Conservation (phyloP, 1,140 invertebrate genomes). For the Mya arenaria region DNA sequence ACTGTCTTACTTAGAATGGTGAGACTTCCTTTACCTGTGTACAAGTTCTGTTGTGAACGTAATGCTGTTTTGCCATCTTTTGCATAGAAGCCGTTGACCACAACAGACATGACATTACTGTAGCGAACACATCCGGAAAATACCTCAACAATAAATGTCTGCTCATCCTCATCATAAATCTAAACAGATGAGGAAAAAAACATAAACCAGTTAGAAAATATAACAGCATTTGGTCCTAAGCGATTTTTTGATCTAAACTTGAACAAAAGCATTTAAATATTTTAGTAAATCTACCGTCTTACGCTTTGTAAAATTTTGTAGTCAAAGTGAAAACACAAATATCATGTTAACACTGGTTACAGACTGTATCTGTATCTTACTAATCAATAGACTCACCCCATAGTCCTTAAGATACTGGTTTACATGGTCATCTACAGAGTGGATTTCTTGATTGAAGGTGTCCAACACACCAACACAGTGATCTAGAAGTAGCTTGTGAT, state of each 20-base stretch:
- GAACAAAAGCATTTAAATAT: too few species aligned
- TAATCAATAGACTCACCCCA: conserved; percentile 54
- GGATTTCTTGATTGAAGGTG: conserved; percentile 65
- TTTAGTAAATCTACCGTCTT: too few species aligned
- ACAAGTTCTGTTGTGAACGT: conserved; percentile 73
- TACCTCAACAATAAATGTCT: conserved; percentile 77
- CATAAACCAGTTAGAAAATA: too few species aligned
- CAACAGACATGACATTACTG: conserved; percentile 67
- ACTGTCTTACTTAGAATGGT: too few species aligned
- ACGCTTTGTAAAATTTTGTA: too few species aligned
- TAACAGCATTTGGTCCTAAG: too few species aligned
- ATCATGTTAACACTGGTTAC: too few species aligned
- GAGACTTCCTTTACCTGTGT: conserved; percentile 69
- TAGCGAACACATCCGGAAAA: conserved; percentile 78
- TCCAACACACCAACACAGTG: conserved; percentile 69
- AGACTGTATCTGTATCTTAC: too few species aligned
- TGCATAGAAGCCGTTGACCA: conserved; percentile 75
- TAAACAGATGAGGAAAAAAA: too few species aligned
- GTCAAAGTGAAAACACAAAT: too few species aligned
- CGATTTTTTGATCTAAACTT: too few species aligned
- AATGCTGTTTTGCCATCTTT: conserved; percentile 76
- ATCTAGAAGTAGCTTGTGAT: conserved; percentile 65
- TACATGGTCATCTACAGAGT: conserved; percentile 75
- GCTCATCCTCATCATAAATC: conserved; percentile 72
- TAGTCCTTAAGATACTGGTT: conserved; percentile 67